Conservation (phyloP, 2,113 vertebrate genomes). For the Gopherus evgoodei region DNA sequence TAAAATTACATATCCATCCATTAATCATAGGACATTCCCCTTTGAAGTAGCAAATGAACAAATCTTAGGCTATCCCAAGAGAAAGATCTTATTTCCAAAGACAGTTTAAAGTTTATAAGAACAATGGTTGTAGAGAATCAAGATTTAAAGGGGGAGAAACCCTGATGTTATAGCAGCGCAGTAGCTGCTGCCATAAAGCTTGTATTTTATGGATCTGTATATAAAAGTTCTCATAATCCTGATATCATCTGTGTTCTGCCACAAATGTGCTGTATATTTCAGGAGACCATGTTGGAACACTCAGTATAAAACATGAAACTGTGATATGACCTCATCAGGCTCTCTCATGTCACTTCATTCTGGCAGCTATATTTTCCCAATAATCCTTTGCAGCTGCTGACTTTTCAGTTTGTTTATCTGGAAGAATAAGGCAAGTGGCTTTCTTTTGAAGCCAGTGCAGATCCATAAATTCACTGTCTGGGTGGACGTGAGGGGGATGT, state of each 20-base stretch:
- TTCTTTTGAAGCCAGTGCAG: neutral
- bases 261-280: neutral
- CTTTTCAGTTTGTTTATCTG: slow-evolving; percentile 49
- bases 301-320: neutral
- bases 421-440: slow-evolving; percentile 12
- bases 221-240: accelerated
- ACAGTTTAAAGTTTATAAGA: neutral
- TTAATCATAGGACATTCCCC: neutral
- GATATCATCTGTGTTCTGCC: neutral
- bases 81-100: accelerated
- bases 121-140: accelerated
- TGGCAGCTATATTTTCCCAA: neutral
- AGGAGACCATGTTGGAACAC: neutral
- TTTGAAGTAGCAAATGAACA: neutral
- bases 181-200: neutral
- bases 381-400: slow-evolving; percentile 57
- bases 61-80: neutral
- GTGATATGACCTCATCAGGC: neutral
- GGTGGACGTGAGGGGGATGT: accelerated
- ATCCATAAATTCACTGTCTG: neutral
- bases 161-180: neutral
- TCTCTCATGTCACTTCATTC: neutral
- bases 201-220: neutral
- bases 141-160: neutral
- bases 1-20: neutral